phyloP scores from a whole-genome alignment of 2,888 invertebrate genomes.

The Boloria euphrosyne region DNA sequence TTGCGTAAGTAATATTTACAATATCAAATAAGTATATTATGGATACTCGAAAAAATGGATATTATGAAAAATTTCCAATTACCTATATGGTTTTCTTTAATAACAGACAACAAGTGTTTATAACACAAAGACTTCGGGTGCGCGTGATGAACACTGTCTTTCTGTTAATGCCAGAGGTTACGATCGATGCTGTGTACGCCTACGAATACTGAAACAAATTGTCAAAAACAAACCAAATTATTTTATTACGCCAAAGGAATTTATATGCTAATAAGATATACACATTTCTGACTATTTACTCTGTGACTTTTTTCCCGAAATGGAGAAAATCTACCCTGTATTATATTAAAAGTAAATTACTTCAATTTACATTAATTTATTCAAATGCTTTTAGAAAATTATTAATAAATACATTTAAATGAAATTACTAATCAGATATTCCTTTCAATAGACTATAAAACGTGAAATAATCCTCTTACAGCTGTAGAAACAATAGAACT shows the following conservation, averaged over 20 bases:
- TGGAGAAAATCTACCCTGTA: no score
- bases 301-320: no score
- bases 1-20: no score
- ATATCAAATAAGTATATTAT: no score
- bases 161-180: slow-evolving; percentile 73
- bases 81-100: no score
- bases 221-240: not conserved
- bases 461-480: slow-evolving; percentile 8
- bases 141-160: slow-evolving; percentile 60
- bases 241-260: not conserved
- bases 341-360: no score
- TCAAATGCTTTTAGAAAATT: no score
- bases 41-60: no score
- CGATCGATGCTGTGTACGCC: slow-evolving; percentile 68
- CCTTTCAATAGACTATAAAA: not conserved
- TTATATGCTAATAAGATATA: no score
- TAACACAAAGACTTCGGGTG: slow-evolving; percentile 1
- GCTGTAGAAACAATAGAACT: not conserved
- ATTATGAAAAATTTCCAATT: no score
- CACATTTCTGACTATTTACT: no score
- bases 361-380: no score
- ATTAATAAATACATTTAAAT: not conserved
- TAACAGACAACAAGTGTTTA: not conserved
- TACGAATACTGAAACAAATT: slow-evolving; percentile 36
- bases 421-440: not conserved